Evolutionary conservation across 2,888 invertebrate genomes (phyloP).

Genomic region (Dasysyrphus albostriatus): DNA sequence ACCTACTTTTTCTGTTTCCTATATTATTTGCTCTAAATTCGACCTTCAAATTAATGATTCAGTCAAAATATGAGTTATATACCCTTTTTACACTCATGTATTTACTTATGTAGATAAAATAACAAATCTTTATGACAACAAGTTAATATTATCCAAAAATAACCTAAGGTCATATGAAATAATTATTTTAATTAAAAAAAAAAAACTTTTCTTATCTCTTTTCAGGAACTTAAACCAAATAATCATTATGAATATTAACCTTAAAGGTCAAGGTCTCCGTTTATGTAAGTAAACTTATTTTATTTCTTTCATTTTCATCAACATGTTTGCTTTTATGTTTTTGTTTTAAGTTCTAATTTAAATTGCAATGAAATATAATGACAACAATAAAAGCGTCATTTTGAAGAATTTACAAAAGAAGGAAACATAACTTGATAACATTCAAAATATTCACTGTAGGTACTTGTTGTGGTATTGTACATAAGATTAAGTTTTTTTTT

Average conservation of each 20-base stretch:
- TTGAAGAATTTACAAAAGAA: neutral
- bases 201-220: conserved; percentile 2
- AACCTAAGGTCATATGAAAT: neutral
- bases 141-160: neutral
- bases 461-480: neutral
- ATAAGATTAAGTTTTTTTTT: neutral
- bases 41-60: no score
- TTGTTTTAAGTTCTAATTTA: neutral
- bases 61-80: no score
- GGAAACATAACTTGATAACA: neutral
- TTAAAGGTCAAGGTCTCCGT: conserved; percentile 72
- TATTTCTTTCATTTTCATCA: conserved; percentile 3
- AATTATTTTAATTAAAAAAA: neutral
- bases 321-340: neutral
- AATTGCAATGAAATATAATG: neutral
- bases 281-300: conserved; percentile 55
- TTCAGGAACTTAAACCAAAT: conserved; percentile 44
- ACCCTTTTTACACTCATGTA: no score
- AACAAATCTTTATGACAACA: no score
- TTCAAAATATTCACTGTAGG: neutral
- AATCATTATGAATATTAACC: conserved; percentile 67
- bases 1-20: no score
- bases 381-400: neutral
- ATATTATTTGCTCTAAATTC: no score
- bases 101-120: no score